These are phyloP conservation scores for Syrrhaptes paradoxus DNA, from an alignment of 2,113 vertebrate species.

Conservation along the genomic window DNA sequence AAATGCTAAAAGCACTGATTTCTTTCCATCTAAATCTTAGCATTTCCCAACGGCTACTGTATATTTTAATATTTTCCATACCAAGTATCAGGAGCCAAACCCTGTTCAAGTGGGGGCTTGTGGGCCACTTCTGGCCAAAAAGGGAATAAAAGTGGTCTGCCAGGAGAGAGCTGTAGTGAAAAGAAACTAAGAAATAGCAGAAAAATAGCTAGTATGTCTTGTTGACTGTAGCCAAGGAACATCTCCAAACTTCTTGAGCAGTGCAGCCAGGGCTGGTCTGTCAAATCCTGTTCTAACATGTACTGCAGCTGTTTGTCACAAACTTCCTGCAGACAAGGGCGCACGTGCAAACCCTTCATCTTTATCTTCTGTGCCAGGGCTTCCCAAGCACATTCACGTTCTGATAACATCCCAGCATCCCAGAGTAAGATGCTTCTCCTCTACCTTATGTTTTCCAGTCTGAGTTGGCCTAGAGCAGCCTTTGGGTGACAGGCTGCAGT, in stretches of 20 bases:
- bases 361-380: background rate
- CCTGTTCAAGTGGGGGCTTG: background rate
- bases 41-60: background rate
- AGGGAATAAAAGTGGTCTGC: background rate
- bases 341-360: background rate
- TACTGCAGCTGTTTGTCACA: background rate
- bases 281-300: background rate
- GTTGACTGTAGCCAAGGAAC: background rate
- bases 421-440: background rate
- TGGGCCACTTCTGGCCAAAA: background rate
- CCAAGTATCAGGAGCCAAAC: background rate
- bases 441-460: background rate
- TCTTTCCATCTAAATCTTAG: background rate
- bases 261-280: background rate
- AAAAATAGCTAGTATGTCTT: background rate
- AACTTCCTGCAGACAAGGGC: background rate
- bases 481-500: background rate
- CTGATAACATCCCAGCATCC: background rate
- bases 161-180: background rate
- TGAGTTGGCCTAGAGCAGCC: background rate
- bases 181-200: background rate
- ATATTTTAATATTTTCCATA: background rate
- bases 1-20: background rate
- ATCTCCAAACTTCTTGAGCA: background rate
- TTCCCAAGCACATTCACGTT: background rate